These are phyloP conservation scores for Acrocephalus arundinaceus DNA, from an alignment of 2,113 vertebrate genomes.

Conservation along the genomic window DNA sequence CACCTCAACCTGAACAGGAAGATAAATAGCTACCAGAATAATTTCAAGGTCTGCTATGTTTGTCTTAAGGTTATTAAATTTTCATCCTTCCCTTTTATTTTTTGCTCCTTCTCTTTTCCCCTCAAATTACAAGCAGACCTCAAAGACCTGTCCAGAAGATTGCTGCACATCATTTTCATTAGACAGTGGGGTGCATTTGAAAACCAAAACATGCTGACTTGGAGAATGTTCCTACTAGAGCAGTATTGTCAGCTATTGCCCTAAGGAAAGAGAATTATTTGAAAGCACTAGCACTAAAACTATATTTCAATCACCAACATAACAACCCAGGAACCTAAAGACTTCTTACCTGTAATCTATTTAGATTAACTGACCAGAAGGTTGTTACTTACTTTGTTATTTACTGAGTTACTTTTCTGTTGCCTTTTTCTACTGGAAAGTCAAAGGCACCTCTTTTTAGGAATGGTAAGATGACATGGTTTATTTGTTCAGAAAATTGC, in stretches of 20 bases:
- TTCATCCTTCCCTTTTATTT: not conserved
- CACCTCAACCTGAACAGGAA: not conserved
- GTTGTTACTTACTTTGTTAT: not conserved
- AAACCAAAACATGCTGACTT: not conserved
- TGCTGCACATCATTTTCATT: not conserved
- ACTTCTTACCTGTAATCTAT: not conserved
- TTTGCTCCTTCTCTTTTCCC: not conserved
- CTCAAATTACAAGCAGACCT: not conserved
- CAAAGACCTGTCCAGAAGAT: not conserved
- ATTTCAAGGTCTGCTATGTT: not conserved
- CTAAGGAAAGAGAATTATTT: not conserved
- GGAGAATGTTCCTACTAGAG: not conserved
- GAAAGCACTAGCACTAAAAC: not conserved
- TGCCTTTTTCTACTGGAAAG: not conserved
- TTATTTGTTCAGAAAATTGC: not conserved
- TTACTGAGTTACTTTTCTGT: not conserved
- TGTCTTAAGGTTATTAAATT: not conserved
- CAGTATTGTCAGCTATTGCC: not conserved
- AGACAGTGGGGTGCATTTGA: not conserved
- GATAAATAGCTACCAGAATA: not conserved
- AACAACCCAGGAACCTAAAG: not conserved
- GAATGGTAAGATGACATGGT: not conserved
- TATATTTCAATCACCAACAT: not conserved
- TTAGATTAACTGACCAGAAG: not conserved
- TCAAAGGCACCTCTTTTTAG: not conserved